These are phyloP conservation scores for Naja naja DNA, from an alignment of 2,113 vertebrate species.

Conservation along the genomic window DNA sequence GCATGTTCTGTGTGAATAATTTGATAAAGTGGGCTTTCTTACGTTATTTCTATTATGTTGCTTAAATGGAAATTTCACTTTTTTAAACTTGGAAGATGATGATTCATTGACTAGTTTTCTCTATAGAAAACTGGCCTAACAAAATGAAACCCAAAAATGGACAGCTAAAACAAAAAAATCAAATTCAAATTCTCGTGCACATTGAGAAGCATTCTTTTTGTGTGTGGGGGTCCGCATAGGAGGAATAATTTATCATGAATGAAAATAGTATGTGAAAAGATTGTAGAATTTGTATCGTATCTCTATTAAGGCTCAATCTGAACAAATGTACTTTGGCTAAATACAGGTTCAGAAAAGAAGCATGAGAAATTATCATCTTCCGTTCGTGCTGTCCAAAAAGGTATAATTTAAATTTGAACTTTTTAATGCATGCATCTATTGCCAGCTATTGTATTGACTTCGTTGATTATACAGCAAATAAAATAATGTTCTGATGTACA, in stretches of 20 bases:
- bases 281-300: conserved; percentile 82
- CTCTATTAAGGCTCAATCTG: conserved; percentile 81
- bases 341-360: conserved; percentile 96
- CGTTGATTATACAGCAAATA: conserved; percentile 56
- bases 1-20: conserved; percentile 77
- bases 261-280: conserved; percentile 79
- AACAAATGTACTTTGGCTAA: conserved; percentile 86
- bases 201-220: conserved; percentile 74
- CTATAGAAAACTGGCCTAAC: conserved; percentile 73
- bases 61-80: conserved; percentile 77
- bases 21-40: conserved; percentile 71
- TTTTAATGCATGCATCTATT: conserved; percentile 77
- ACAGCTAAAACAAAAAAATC: conserved; percentile 45
- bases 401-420: conserved; percentile 86
- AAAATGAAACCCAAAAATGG: conserved; percentile 54
- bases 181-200: conserved; percentile 74
- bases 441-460: conserved; percentile 63
- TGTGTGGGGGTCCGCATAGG: conserved; percentile 74
- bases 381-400: conserved; percentile 96
- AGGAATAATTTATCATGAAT: conserved; percentile 78
- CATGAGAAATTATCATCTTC: conserved; percentile 98
- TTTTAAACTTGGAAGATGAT: conserved; percentile 79
- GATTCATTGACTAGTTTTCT: conserved; percentile 83
- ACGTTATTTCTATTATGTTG: conserved; percentile 78
- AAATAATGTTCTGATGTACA: conserved; percentile 75